Conservation (phyloP, 2,113 vertebrate species). For the Hepsetus odoe region DNA sequence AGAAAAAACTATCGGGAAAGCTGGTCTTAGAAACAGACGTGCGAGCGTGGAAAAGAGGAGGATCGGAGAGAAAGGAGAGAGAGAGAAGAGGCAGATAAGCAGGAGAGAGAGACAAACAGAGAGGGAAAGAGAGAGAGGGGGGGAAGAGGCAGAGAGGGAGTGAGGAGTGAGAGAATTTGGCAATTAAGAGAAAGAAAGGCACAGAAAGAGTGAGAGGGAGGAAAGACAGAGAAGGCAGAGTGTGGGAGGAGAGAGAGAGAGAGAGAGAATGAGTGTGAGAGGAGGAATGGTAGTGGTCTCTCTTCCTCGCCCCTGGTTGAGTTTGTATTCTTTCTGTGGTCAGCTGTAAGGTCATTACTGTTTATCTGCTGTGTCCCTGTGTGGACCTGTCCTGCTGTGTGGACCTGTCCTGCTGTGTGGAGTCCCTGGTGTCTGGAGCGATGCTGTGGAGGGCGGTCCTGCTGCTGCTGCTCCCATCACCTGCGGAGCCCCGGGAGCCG, state of each 20-base stretch:
- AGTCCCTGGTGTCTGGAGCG: no score
- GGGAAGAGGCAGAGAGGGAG: background rate
- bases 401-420: no score
- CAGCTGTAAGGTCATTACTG: background rate
- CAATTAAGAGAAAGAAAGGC: background rate
- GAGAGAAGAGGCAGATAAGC: no score
- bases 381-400: conserved; percentile 18
- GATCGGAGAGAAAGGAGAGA: background rate
- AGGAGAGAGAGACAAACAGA: background rate
- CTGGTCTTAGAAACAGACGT: background rate
- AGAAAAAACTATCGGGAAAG: background rate
- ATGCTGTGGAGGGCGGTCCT: conserved; percentile 74
- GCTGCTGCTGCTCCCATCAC: conserved; percentile 13
- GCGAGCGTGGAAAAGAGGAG: conserved; percentile 6
- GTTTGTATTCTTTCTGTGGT: background rate
- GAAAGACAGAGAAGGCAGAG: background rate
- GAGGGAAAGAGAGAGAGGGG: background rate
- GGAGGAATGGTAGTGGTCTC: background rate
- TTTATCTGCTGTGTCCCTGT: conserved; percentile 3
- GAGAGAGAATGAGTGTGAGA: background rate
- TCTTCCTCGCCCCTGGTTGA: background rate
- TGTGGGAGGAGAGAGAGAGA: background rate
- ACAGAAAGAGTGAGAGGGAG: background rate
- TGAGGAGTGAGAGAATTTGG: no score
- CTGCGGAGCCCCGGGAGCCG: conserved; percentile 52